Conservation (phyloP, 1,140 invertebrate genomes). For the Delia radicum region DNA sequence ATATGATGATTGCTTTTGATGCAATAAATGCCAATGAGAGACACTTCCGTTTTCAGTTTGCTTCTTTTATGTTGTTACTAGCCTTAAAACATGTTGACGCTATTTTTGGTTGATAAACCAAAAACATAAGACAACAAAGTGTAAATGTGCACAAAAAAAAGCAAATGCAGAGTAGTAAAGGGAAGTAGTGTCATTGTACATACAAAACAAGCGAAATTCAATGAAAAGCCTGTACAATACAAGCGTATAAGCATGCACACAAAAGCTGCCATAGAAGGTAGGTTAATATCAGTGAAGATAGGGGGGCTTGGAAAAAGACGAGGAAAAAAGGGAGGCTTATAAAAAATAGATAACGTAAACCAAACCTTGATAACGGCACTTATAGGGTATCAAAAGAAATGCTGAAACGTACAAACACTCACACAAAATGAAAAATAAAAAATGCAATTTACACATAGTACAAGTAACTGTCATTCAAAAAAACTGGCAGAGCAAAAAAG, state of each 20-base stretch:
- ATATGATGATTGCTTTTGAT: not conserved
- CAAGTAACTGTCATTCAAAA: not conserved
- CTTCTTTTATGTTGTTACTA: not conserved
- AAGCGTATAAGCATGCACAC: not conserved
- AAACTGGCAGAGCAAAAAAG: not conserved
- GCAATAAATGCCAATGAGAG: not conserved
- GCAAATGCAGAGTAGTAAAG: not conserved
- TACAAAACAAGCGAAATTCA: not conserved
- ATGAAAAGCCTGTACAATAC: not conserved
- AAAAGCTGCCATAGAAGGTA: not conserved
- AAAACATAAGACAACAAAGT: not conserved
- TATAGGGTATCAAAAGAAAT: not conserved
- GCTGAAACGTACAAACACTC: not conserved
- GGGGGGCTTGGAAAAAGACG: too few relatives aligned
- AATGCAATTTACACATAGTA: not conserved
- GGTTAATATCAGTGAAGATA: not conserved
- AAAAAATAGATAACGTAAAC: not conserved
- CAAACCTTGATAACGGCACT: constrained; percentile 1
- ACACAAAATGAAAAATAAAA: not conserved
- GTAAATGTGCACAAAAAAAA: not conserved
- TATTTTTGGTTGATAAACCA: not conserved
- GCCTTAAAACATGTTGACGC: too few relatives aligned
- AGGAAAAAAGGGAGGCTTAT: not conserved
- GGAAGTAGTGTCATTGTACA: not conserved
- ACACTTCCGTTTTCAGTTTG: not conserved